Evolutionary conservation across 2,888 invertebrate genomes (phyloP).

Genomic region (Campoletis raptor): DNA sequence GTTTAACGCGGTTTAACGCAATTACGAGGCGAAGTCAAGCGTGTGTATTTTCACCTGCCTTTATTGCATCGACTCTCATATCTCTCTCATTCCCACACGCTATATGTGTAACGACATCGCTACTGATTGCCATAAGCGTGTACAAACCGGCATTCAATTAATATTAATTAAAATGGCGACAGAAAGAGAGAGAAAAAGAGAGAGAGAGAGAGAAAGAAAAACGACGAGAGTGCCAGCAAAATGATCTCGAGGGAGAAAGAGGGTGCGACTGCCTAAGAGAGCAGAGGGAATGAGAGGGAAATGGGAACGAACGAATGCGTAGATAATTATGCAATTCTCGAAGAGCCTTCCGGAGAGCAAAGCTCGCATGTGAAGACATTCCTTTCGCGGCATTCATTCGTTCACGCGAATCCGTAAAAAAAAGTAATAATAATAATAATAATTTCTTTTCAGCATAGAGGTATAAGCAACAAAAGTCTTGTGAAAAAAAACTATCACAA

Average conservation of each 20-base stretch:
- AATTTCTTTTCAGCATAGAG: neutral
- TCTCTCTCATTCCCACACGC: constrained; percentile 46
- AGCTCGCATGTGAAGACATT: constrained; percentile 55
- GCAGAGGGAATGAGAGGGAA: constrained; percentile 24
- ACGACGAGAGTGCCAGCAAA: constrained; percentile 29
- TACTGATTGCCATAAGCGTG: constrained; percentile 64
- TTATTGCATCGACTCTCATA: constrained; percentile 32
- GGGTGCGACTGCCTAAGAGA: constrained; percentile 19
- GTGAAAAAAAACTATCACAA: neutral
- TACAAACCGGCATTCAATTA: constrained; percentile 79
- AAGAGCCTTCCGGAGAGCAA: constrained; percentile 51
- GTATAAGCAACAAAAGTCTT: neutral
- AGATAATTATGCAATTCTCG: constrained; percentile 72
- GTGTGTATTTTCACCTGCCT: constrained; percentile 62
- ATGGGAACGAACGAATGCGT: constrained; percentile 57
- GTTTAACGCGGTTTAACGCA: constrained; percentile 66
- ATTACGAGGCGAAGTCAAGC: constrained; percentile 72
- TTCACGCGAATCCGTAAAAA: constrained; percentile 39
- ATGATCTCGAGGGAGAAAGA: constrained; percentile 30
- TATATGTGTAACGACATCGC: constrained; percentile 72
- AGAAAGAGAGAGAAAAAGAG: constrained; percentile 47
- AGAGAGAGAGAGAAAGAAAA: constrained; percentile 31
- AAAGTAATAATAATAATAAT: neutral
- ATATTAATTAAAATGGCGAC: constrained; percentile 81
- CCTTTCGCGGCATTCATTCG: constrained; percentile 37